Percentiles rank a stretch among this genome's conserved stretches.
Conservation (phyloP, 2,797 vertebrate genomes). For the Glyptemys insculpta region DNA sequence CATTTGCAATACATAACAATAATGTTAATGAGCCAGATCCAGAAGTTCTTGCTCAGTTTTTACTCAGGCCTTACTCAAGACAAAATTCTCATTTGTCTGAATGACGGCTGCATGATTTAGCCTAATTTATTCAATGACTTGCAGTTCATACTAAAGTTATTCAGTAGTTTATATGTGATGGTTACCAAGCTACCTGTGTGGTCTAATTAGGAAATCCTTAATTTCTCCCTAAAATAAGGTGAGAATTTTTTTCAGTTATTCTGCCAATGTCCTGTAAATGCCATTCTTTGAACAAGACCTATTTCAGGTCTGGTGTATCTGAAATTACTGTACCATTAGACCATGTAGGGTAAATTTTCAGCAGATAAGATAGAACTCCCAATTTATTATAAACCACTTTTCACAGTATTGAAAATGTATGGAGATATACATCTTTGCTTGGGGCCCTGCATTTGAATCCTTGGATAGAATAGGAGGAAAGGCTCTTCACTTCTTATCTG, state of each 20-base stretch:
- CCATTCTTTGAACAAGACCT: background rate
- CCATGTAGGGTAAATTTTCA: background rate
- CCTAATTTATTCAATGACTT: background rate
- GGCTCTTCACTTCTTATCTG: background rate
- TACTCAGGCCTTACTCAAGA: background rate
- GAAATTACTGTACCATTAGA: background rate
- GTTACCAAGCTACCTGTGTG: background rate
- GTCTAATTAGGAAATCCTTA: background rate
- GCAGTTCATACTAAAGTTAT: background rate
- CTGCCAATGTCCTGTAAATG: background rate
- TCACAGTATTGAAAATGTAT: background rate
- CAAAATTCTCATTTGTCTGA: background rate
- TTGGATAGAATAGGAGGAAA: background rate
- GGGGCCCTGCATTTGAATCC: background rate
- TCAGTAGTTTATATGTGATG: background rate
- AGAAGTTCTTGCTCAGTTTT: background rate
- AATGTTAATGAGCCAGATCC: background rate
- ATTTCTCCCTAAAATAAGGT: background rate
- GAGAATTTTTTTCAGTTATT: background rate
- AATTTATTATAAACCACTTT: background rate
- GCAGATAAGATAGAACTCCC: background rate
- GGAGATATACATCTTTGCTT: background rate
- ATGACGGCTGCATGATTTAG: background rate
- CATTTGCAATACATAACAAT: fast-evolving
- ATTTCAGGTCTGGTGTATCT: background rate